Evolutionary conservation across 2,888 invertebrate species (phyloP).

Genomic region (Timema podura): DNA sequence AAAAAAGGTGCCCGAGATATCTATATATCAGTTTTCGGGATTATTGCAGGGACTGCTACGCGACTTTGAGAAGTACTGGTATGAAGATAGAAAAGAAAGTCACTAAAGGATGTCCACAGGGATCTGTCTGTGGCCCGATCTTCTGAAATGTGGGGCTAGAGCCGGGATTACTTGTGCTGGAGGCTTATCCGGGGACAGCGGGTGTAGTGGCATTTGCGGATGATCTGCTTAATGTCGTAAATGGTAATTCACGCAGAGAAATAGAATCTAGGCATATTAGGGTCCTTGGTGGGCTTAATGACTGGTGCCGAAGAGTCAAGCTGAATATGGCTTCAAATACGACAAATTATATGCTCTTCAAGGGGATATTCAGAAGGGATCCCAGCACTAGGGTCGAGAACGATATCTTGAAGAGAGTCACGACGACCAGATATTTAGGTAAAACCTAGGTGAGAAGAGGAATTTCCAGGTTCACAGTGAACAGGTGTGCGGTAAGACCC

Average conservation of each 20-base stretch:
- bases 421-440: background rate
- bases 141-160: constrained; percentile 1
- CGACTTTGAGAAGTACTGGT: background rate
- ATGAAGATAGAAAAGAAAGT: background rate
- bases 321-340: background rate
- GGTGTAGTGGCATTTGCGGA: background rate
- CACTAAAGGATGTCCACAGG: background rate
- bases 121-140: background rate
- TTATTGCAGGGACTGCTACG: background rate
- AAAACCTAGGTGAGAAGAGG: background rate
- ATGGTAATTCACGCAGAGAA: background rate
- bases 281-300: background rate
- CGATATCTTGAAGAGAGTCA: background rate
- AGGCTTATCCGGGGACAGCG: background rate
- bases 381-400: background rate
- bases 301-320: background rate
- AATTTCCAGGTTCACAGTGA: background rate
- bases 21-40: background rate
- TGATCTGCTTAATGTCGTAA: background rate
- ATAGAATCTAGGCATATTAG: background rate
- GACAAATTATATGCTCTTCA: background rate
- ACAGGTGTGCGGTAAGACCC: background rate
- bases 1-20: background rate
- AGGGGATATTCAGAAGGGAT: background rate
- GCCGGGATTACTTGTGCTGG: background rate